phyloP scores from a whole-genome alignment of 2,888 invertebrate species.

The Apotomis turbidana region DNA sequence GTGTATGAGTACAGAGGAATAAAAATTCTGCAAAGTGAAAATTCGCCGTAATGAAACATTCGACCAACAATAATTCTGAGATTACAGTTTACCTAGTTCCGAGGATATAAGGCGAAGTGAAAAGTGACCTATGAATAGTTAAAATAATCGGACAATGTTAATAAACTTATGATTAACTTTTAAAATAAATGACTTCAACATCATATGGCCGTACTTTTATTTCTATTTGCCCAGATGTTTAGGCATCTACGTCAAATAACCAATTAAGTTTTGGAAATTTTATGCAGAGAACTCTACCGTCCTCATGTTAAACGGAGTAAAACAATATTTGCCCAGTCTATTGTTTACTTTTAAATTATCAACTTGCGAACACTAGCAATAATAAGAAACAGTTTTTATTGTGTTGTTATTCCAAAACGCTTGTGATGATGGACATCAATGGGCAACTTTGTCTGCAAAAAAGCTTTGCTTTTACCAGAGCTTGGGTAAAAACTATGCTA shows the following conservation, averaged over 20 bases:
- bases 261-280: neutral
- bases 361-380: no score
- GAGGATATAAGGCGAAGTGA: conserved; percentile 10
- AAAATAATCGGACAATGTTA: conserved; percentile 20
- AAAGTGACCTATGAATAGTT: conserved; percentile 11
- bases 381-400: no score
- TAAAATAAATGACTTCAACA: conserved; percentile 28
- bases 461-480: no score
- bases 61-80: neutral
- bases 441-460: no score
- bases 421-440: no score
- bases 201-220: conserved; percentile 6
- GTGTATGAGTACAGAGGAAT: no score
- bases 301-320: neutral
- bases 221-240: conserved; percentile 25
- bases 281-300: neutral
- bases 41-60: no score
- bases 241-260: conserved; percentile 2
- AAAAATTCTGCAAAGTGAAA: no score
- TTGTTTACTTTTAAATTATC: no score
- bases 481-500: no score
- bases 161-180: conserved; percentile 22
- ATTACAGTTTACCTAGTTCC: neutral
- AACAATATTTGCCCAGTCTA: neutral
- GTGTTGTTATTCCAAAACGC: no score